Base-by-base conservation (phyloP, 1,140 invertebrate species). In the Octopus bimaculoides region DNA sequence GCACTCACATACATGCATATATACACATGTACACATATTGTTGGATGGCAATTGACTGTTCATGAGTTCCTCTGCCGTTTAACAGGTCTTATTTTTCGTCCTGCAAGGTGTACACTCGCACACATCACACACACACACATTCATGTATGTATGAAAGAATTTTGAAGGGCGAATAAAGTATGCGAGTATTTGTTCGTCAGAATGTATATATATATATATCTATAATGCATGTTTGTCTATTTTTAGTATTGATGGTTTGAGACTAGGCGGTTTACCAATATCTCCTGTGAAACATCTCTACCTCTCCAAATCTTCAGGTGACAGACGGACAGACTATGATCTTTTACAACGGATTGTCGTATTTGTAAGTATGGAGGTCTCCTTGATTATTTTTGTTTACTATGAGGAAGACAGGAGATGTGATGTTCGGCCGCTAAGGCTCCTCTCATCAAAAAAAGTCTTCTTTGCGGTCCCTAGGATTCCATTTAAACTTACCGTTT, bases 281-380 rank as follows among this genome's bases (percentile, higher is more conserved):
- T 94, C 94, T 1, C 95, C 96, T 0, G 90, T 97, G 0, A 96
- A 97, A 84, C 95, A 96, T 90, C 86, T 97, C 7, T 93, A 93
- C 83, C 88, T 96, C n/a, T 91, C 91, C 1, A 87, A 92, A 12
- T 87, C 91, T 5, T 83, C 90, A 1, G 91, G 92, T 3, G 86
- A 89, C 54, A 83, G 87, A 54, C 88, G 92, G 3, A 82, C 90
- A 12, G 93, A 94, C 85, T 85, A 92, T 6, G 85, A 88, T 8
- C 89, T 93, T 78, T 87, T 96, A 41, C 90, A 90, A 5, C 89
- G 92, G 82, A 93, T 96, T 75, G 92, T 93, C 17, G 84, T 92
- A 66, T 90, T 90, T 86, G 92, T 92, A 85, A 87, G 88, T 78
- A 61, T 54, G 52, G 54, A 14, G 20, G 41, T 66, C 20, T 78